These are phyloP conservation scores for Varroa destructor DNA, from an alignment of 1,140 invertebrate genomes.

Conservation along the genomic window DNA sequence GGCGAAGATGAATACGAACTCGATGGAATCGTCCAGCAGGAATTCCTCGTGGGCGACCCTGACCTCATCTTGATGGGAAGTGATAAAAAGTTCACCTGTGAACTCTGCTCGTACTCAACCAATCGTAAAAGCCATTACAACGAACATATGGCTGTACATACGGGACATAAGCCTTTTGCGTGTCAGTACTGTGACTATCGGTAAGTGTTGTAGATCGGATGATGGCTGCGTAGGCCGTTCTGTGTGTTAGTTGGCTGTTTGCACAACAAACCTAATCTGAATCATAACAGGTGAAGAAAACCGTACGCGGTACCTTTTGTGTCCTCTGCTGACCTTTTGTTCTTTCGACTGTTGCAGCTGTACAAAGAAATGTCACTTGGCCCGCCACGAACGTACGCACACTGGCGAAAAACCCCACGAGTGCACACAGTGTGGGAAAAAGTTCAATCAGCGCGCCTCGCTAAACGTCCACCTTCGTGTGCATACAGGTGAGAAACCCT, in stretches of 20 bases:
- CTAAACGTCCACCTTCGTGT: slow-evolving; percentile 36
- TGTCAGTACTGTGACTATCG: slow-evolving; percentile 7
- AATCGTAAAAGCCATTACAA: slow-evolving; percentile 13
- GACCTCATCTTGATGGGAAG: no score
- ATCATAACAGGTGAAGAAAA: no score
- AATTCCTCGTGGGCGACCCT: no score
- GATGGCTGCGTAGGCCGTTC: no score
- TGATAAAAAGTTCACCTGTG: slow-evolving; percentile 5
- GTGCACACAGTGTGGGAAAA: slow-evolving; percentile 38
- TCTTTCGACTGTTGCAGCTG: no score
- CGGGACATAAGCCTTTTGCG: slow-evolving; percentile 3
- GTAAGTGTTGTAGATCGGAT: neutral
- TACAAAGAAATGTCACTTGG: no score
- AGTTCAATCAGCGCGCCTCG: slow-evolving; percentile 36
- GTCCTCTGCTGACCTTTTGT: no score
- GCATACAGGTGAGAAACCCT: slow-evolving; percentile 37
- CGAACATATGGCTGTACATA: slow-evolving; percentile 9
- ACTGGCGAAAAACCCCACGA: slow-evolving; percentile 36
- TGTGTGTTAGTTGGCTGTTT: no score
- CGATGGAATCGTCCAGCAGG: no score
- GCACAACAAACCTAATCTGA: no score
- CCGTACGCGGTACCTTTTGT: no score
- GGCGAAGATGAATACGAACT: no score
- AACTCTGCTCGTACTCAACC: neutral
- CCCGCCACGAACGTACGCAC: slow-evolving; percentile 31